Evolutionary conservation across 2,888 invertebrate species (phyloP), one percentile per base, ranked within the genome.

Genomic region (Schrankia costaestrigalis): DNA sequence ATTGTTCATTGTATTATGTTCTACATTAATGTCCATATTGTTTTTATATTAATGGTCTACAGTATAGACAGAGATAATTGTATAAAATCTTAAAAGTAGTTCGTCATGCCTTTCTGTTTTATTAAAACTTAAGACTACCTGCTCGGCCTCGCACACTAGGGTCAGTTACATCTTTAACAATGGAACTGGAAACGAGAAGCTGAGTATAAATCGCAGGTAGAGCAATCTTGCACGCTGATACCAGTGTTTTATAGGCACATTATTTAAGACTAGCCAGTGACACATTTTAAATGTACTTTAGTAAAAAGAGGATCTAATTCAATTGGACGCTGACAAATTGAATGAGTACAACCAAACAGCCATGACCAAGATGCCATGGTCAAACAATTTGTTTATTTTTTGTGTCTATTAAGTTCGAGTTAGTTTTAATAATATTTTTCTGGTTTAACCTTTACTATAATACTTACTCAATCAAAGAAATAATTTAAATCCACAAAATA

Each of bases 121-220:
- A 43, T 38, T 45, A 31, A 43, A 18, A 41, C 38, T 31, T 35
- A 41, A 47, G 42, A 40, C 67, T 76, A 77, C 72, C 75, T 75
- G 72, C 58, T 43, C 47, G 63, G 49, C 64, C 70, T 73, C 60
- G 67, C 50, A 36, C 46, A 56, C 50, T 55, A 66, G 69, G 67
- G 71, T 72, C 60, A 61, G 67, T 71, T 70, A 63, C 71, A 58
- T 59, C 54, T 57, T 39, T 58, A 68, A 79, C 78, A 80, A 78
- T 71, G 56, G 67, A 38, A 51, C 56, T 70, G 52, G 55, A 62
- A 58, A 63, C 53, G 43, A 64, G 63, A 61, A 52, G 41, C 41
- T 36, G 50, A 47, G 38, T 31, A 46, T 48, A 51, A 55, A 46
- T 30, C 41, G 33, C 41, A 40, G 58, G 57, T 54, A 51, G 44